phyloP scores from a whole-genome alignment of 2,888 invertebrate genomes.

The Drosophila borborema region DNA sequence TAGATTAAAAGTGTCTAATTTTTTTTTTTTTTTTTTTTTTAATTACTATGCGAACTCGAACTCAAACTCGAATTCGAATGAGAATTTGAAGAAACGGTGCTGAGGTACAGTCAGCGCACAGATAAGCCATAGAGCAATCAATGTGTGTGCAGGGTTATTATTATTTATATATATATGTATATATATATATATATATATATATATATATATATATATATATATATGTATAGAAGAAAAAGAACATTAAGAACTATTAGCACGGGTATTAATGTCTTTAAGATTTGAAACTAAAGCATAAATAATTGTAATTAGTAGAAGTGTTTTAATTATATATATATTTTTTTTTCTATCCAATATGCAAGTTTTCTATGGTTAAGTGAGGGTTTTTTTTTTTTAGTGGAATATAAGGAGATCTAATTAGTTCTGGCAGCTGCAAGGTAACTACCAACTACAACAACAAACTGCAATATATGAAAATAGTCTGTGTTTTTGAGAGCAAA shows the following conservation, averaged over 20 bases:
- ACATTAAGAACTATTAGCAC: slow-evolving; percentile 72
- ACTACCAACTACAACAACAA: slow-evolving; percentile 32
- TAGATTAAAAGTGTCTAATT: slow-evolving; percentile 42
- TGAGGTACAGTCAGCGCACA: slow-evolving; percentile 36
- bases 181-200: too few species aligned
- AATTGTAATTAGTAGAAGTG: slow-evolving; percentile 55
- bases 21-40: slow-evolving; percentile 20
- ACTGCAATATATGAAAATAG: slow-evolving; percentile 49
- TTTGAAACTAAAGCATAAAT: slow-evolving; percentile 45
- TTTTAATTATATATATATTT: slow-evolving; percentile 25
- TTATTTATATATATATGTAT: slow-evolving; percentile 5
- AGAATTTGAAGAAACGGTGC: slow-evolving; percentile 35
- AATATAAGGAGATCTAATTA: slow-evolving; percentile 28
- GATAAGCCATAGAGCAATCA: slow-evolving; percentile 40
- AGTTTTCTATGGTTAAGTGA: slow-evolving; percentile 49
- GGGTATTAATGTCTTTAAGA: slow-evolving; percentile 76
- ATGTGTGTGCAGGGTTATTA: slow-evolving; percentile 49
- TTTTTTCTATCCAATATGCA: slow-evolving; percentile 19
- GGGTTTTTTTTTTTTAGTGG: slow-evolving; percentile 23
- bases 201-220: too few species aligned
- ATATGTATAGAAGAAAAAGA: slow-evolving; percentile 10
- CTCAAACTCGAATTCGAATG: slow-evolving; percentile 39
- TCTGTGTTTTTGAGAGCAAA: slow-evolving; percentile 41
- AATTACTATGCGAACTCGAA: slow-evolving; percentile 6
- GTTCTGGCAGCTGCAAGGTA: slow-evolving; percentile 40